Base-by-base conservation (phyloP, 2,113 vertebrate genomes). In the Pungitius pungitius region DNA sequence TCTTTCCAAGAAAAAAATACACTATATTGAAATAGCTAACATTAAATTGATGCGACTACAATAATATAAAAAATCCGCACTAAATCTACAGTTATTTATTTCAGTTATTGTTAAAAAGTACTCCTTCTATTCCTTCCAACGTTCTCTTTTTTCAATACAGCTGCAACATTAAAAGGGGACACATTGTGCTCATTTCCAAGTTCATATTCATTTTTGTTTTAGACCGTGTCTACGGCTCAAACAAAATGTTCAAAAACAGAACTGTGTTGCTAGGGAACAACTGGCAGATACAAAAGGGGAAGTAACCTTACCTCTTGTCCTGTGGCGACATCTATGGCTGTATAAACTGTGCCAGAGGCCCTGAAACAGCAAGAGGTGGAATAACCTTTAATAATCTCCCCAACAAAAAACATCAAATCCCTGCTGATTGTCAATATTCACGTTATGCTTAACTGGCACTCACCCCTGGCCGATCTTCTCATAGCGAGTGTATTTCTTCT, bases 391-490 rank as follows among this genome's bases (percentile, higher is more conserved):
- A 63, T 9, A 63, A 58, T 57, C 15, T 61, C 13, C 37, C 24
- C 6, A 6, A 52, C 6, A 3, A 14, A 20, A 39, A 47, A 22
- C 39, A 14, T 62, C n/a, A 65, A 42, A 52, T 73, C 15, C 52
- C 15, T 35, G 11, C n/a, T 2, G 7, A 27, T 15, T 33, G 55
- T 33, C 33, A 40, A 8, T 24, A 1, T 42, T 39, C 2, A 52
- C 11, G n/a, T 10, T 1, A 6, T 20, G 5, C 4, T 13, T 6
- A 56, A 22, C 51, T 45, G 1, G 30, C n/a, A 94, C 96, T 94
- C 72, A 99, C 97, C 97, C 97, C 92, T 99, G 97, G 79, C 97
- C 97, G 49, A 99, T 99, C 93, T 99, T 99, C 89, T 99, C 97
- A 79, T 96, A 99, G 73, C 95, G 94, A 0, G 96, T 97, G 77